Base-by-base conservation (phyloP, 2,797 vertebrate genomes). In the Scarus forsteni region DNA sequence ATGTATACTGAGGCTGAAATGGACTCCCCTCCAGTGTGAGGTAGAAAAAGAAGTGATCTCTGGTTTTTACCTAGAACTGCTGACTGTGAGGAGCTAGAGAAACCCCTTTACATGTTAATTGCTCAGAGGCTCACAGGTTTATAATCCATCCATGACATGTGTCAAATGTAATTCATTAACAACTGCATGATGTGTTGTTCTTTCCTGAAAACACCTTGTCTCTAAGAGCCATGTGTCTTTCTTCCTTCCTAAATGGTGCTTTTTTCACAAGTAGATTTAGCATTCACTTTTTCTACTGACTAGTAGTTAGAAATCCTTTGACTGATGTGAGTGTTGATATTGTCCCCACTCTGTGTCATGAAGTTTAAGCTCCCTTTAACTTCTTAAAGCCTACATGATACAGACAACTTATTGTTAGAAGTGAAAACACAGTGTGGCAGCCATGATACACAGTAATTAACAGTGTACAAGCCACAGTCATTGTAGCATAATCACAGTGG, bases 281-380 rank as follows among this genome's bases (percentile, higher is more conserved):
- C 58, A 44, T 19, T 27, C 48, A 50, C 57, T 62, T 66, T 78
- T 80, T 83, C 36, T 44, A 71, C 79, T 80, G 80, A 78, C 74
- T 70, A n/a, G n/a, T n/a, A n/a, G n/a, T n/a, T n/a, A n/a, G n/a
- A n/a, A n/a, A n/a, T n/a, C n/a, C n/a, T n/a, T n/a, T n/a, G n/a
- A n/a, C n/a, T n/a, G n/a, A n/a, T n/a, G n/a, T n/a, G n/a, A n/a
- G n/a, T n/a, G n/a, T n/a, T n/a, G n/a, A n/a, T n/a, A n/a, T n/a
- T n/a, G n/a, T n/a, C n/a, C n/a, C n/a, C n/a, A n/a, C n/a, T n/a
- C n/a, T n/a, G n/a, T n/a, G n/a, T n/a, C n/a, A n/a, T n/a, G n/a
- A n/a, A n/a, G n/a, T n/a, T n/a, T n/a, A n/a, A n/a, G n/a, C n/a
- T n/a, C n/a, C n/a, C n/a, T n/a, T n/a, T n/a, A n/a, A n/a, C n/a